Percentiles rank a stretch among this genome's conserved stretches.
Evolutionary conservation across 2,888 invertebrate species (phyloP).

Genomic region (Rhamnusium bicolor): DNA sequence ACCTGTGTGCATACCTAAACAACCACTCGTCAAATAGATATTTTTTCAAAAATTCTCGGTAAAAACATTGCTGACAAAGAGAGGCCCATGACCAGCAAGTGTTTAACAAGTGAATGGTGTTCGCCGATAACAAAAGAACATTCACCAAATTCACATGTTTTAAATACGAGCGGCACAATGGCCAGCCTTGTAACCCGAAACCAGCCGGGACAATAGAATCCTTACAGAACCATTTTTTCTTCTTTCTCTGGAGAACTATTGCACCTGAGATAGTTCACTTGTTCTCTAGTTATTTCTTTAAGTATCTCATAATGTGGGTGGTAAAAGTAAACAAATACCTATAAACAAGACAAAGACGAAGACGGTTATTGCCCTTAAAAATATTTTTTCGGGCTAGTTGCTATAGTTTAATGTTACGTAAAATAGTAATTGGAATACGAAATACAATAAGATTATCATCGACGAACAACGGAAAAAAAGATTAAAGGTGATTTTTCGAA

Average conservation of each 20-base stretch:
- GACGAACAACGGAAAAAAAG: neutral
- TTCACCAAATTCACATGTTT: conserved; percentile 63
- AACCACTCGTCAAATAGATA: conserved; percentile 43
- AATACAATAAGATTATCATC: conserved; percentile 5
- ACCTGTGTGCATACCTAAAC: conserved; percentile 30
- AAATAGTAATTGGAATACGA: conserved; percentile 8
- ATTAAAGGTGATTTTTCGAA: neutral
- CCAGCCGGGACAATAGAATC: conserved; percentile 46
- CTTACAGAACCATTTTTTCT: conserved; percentile 21
- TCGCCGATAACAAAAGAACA: conserved; percentile 63
- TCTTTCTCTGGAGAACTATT: conserved; percentile 38
- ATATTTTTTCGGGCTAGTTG: conserved; percentile 9
- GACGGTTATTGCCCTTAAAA: conserved; percentile 10
- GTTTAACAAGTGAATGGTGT: conserved; percentile 64
- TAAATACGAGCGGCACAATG: conserved; percentile 62
- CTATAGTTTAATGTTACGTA: neutral
- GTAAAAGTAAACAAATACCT: conserved; percentile 35
- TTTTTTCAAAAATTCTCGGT: conserved; percentile 50
- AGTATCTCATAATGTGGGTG: conserved; percentile 50
- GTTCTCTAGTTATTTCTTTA: conserved; percentile 54
- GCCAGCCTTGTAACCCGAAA: conserved; percentile 67
- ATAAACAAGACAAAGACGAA: conserved; percentile 23
- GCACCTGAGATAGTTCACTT: conserved; percentile 64
- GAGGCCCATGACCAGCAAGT: conserved; percentile 51
- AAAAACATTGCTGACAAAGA: conserved; percentile 52